These are phyloP conservation scores for Sciaenops ocellatus DNA, from an alignment of 2,797 vertebrate species.

Conservation along the genomic window DNA sequence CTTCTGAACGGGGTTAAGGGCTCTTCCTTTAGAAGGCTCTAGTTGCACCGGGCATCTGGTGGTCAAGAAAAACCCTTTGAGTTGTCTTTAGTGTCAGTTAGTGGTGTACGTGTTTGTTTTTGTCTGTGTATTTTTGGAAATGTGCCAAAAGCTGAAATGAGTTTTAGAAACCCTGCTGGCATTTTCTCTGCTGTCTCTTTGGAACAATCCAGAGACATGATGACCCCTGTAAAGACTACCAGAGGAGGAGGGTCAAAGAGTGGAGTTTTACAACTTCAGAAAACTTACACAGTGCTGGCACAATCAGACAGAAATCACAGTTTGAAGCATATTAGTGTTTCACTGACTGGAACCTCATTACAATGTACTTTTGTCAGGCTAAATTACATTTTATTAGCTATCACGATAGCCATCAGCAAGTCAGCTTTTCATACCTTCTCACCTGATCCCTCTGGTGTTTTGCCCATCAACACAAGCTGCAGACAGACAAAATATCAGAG, in stretches of 20 bases:
- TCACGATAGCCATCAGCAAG: not conserved
- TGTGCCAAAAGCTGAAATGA: constrained; percentile 13
- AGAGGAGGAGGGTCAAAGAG: constrained; percentile 3
- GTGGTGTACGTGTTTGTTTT: not conserved
- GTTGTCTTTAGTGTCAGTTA: not conserved
- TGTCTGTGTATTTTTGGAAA: not conserved
- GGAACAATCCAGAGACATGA: constrained; percentile 24
- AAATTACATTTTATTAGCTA: not conserved
- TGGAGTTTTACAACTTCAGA: constrained; percentile 24
- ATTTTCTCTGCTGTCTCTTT: constrained; percentile 22
- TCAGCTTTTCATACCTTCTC: not conserved
- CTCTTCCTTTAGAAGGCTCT: no score
- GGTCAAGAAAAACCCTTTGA: not conserved
- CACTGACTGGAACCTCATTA: not conserved
- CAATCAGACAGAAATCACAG: not conserved
- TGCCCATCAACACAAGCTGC: not conserved
- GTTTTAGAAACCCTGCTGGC: constrained; percentile 14
- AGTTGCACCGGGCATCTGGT: not conserved
- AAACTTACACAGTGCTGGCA: not conserved
- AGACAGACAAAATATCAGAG: not conserved
- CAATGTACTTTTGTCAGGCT: not conserved
- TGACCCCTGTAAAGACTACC: constrained; percentile 22
- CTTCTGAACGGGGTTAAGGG: not conserved
- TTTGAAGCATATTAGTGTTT: not conserved
- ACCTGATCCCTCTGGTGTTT: not conserved